Base-by-base conservation (phyloP, 2,888 invertebrate genomes). In the Calameuta idolon region DNA sequence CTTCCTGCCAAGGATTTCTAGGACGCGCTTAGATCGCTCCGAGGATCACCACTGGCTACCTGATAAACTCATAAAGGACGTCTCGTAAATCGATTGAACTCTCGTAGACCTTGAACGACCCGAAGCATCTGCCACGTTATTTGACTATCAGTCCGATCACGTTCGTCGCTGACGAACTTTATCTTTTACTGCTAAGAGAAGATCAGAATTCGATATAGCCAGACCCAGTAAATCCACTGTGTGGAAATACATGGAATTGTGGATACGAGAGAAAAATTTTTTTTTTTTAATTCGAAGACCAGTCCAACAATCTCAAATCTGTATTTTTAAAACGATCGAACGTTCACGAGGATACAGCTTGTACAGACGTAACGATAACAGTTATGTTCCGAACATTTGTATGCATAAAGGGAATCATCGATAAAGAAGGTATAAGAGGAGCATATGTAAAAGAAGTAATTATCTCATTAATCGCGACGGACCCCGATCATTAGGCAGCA, bases 121-220 rank as follows among this genome's bases (percentile, higher is more conserved):
- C 9, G 34, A 12, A 74, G 73, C 78, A 76, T 71, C 71, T 78
- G 78, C 55, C 76, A 73, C 82, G 82, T 79, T 80, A 84, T 87
- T 86, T 85, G 84, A 85, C 85, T 86, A 86, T 89, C 85, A 82
- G 86, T 81, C 85, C 78, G 83, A 87, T 89, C 89, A 83, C 87
- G 84, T 87, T 82, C 84, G 77, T 55, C 23, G 71, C 40, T 77
- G 79, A 76, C 81, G 79, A 73, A 75, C 77, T 73, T 74, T 79
- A 31, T n/a, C 55, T 73, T n/a, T 71, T 69, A 37, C 23, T 9
- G 55, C 55, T 23, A 55, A 55, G 79, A 81, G 78, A 76, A 85
- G 85, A 87, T 86, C 81, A 80, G 83, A 80, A 83, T 83, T 85
- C 84, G 87, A 86, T 86, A 85, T 86, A 85, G 81, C 80, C 40